Conservation (phyloP, 2,888 invertebrate genomes). For the Odiellus spinosus region DNA sequence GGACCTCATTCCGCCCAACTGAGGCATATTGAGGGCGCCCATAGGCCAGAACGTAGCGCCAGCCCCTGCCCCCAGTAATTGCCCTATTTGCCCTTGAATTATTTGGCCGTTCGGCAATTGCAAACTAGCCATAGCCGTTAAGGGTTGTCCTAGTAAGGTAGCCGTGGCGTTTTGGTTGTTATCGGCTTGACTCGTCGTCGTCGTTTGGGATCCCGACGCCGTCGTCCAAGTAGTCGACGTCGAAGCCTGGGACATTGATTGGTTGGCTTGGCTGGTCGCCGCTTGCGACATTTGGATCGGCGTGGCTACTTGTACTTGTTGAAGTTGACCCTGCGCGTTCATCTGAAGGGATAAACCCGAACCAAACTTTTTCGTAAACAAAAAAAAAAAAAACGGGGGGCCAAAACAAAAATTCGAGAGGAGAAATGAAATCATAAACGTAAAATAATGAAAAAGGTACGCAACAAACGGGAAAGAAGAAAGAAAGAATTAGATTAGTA, state of each 20-base stretch:
- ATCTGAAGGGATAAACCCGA: slow-evolving; percentile 3
- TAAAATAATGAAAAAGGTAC: neutral
- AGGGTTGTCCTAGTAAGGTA: slow-evolving; percentile 8
- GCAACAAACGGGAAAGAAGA: too few species aligned
- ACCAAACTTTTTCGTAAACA: neutral
- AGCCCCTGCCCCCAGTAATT: slow-evolving; percentile 16
- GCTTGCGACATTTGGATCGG: slow-evolving; percentile 19
- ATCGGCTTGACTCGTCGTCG: slow-evolving; percentile 4
- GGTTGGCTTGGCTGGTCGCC: slow-evolving; percentile 7
- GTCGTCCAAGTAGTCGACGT: slow-evolving; percentile 2
- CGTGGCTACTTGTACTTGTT: slow-evolving; percentile 57
- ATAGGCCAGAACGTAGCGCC: slow-evolving; percentile 18
- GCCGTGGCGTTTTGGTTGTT: slow-evolving; percentile 1
- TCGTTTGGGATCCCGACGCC: slow-evolving; percentile 2
- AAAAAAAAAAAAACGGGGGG: neutral
- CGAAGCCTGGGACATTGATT: slow-evolving; percentile 2
- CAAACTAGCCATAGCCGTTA: slow-evolving; percentile 18
- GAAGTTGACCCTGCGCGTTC: slow-evolving; percentile 51
- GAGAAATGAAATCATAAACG: neutral
- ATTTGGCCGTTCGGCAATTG: slow-evolving; percentile 22
- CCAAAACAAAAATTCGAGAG: neutral
- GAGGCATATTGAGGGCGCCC: slow-evolving; percentile 17
- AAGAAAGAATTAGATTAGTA: too few species aligned
- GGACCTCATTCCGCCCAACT: slow-evolving; percentile 18
- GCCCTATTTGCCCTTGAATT: slow-evolving; percentile 19